Base-by-base conservation (phyloP, 2,113 vertebrate genomes). In the Aphelocoma coerulescens region DNA sequence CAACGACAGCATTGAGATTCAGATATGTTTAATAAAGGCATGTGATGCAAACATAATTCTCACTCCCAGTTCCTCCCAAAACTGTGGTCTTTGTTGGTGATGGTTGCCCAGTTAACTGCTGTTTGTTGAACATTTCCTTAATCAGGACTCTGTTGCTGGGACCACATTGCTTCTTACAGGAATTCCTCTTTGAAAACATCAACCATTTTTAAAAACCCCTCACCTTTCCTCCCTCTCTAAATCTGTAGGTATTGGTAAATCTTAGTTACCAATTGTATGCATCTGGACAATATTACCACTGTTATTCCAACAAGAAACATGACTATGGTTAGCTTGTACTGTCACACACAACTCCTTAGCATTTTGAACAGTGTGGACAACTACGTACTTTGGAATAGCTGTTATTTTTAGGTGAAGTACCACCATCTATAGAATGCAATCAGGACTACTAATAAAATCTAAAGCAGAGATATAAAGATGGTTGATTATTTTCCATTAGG, bases 391-490 rank as follows among this genome's bases (percentile, higher is more conserved):
- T 72, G 74, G 88, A 93, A 55, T 30, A 93, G 83, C 84, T 97
- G 68, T 66, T 97, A 95, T 96, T 98, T 96, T 97, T 91, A 97
- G 95, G 93, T 96, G 89, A 98, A 97, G 96, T 83, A 90, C 63
- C 67, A 92, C 69, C 76, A 95, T 63, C 78, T 94, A 94, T 89
- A 93, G 96, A 98, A 98, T 87, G 79, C 73, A 97, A 97, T 98
- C 97, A 96, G 74, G 95, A 94, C 87, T 97, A 89, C 86, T 97
- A 96, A 97, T 97, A 95, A 94, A 97, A 98, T 97, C 75, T 91
- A 97, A 98, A 98, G 93, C 97, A 95, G 96, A 98, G 98, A 97
- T 97, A 97, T 96, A 98, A 97, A 98, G 95, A 98, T 96, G 93
- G 92, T 57, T 97, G 97, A 98, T 98, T 98, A 97, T 98, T 97